A percentile compares a stretch with the other conserved stretches of the same genome.
These are phyloP conservation scores for Microplitis mediator DNA, from an alignment of 1,140 invertebrate species.

Conservation along the genomic window DNA sequence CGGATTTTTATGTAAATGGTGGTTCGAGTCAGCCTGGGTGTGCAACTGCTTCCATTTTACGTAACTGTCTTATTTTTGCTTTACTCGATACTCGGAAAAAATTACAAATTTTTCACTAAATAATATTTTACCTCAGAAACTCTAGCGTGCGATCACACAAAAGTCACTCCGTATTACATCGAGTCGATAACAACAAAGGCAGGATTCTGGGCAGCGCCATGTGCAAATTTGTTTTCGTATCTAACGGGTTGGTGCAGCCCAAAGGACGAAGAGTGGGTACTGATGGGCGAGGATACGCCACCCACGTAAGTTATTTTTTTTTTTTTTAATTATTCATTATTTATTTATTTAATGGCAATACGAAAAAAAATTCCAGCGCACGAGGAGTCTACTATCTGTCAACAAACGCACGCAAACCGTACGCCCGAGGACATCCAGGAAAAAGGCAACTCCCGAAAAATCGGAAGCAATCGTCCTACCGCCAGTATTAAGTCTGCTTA, in stretches of 20 bases:
- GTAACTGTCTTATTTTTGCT: constrained; percentile 54
- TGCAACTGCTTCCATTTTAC: constrained; percentile 76
- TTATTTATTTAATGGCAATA: background rate
- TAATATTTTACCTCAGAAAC: constrained; percentile 68
- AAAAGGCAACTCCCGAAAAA: constrained; percentile 61
- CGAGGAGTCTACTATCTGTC: constrained; percentile 83
- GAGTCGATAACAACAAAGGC: constrained; percentile 79
- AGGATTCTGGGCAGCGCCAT: constrained; percentile 84
- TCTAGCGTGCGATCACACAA: constrained; percentile 84
- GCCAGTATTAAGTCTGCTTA: constrained; percentile 61
- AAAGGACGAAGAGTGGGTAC: constrained; percentile 75
- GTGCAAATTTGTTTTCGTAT: constrained; percentile 78
- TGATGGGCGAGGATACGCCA: constrained; percentile 82
- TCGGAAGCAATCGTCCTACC: constrained; percentile 61
- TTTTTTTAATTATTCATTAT: background rate
- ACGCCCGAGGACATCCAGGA: constrained; percentile 79
- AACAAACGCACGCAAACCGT: constrained; percentile 83
- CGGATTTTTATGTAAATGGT: constrained; percentile 90
- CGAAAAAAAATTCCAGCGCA: constrained; percentile 63
- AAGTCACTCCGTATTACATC: constrained; percentile 86
- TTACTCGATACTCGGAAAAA: background rate
- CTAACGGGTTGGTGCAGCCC: constrained; percentile 82
- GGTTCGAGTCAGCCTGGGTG: constrained; percentile 88
- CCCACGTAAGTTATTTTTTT: constrained; percentile 66
- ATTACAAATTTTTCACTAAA: constrained; percentile 5